Conservation (phyloP, 2,797 vertebrate genomes). For the Margarornis squamiger region DNA sequence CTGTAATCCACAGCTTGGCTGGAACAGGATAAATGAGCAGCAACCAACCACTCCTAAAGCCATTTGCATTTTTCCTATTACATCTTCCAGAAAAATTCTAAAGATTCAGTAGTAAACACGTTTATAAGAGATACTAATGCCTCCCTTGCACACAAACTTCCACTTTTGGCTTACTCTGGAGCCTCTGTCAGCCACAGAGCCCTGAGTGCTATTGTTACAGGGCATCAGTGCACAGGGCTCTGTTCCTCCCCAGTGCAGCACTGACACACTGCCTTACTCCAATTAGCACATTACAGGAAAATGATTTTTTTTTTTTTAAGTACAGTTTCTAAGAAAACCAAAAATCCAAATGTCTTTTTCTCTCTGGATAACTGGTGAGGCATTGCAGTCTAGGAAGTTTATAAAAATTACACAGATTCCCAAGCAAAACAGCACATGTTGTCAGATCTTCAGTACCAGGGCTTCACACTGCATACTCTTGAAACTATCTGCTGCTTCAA, state of each 20-base stretch:
- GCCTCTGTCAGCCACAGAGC: background rate
- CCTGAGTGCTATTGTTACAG: rapidly evolving
- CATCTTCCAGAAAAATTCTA: background rate
- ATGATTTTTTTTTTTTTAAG: background rate
- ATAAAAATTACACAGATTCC: background rate
- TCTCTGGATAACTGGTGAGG: background rate
- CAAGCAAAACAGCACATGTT: background rate
- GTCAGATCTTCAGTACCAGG: background rate
- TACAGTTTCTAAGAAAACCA: background rate
- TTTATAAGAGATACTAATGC: background rate
- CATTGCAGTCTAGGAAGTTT: background rate
- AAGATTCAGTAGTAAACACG: background rate
- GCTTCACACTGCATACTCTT: background rate
- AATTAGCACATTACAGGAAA: background rate
- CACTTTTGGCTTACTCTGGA: background rate
- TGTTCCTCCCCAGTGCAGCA: background rate
- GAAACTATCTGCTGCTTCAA: background rate
- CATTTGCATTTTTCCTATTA: background rate
- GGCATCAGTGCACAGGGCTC: background rate
- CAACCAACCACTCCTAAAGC: background rate
- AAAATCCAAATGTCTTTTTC: background rate
- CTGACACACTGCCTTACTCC: background rate
- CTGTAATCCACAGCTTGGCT: background rate
- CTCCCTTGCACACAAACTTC: background rate
- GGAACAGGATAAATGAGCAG: background rate